Evolutionary conservation across 2,797 vertebrate genomes (phyloP).

Genomic region (Molossus alvarezi): DNA sequence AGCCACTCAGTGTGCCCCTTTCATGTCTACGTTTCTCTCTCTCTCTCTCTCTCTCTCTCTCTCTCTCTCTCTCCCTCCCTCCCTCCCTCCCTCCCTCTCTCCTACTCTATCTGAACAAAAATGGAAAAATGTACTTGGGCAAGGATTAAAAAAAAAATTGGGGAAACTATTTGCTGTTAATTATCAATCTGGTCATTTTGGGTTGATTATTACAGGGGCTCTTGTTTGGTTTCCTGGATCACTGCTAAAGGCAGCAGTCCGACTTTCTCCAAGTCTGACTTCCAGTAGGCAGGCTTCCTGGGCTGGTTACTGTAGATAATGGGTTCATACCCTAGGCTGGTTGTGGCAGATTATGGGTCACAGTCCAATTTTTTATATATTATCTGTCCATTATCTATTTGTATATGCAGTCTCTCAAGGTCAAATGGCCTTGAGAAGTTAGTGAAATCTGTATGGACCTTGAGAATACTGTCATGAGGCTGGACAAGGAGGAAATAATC

Average conservation of each 20-base stretch:
- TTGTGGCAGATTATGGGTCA: not conserved
- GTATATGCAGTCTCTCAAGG: not conserved
- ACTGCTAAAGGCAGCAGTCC: not conserved
- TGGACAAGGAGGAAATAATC: not conserved
- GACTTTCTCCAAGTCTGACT: not conserved
- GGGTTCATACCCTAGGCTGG: not conserved
- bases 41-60: too few species aligned
- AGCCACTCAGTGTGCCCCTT: too few species aligned
- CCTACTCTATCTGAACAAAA: too few species aligned
- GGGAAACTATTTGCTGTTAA: not conserved
- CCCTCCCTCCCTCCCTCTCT: too few species aligned
- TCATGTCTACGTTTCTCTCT: too few species aligned
- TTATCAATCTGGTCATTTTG: not conserved
- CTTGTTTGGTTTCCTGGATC: not conserved
- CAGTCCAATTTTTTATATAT: not conserved
- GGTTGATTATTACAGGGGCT: not conserved
- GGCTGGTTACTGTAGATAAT: not conserved
- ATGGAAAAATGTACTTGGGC: too few species aligned
- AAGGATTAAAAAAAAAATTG: not conserved
- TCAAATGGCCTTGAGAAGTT: conserved; percentile 15
- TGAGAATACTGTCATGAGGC: not conserved
- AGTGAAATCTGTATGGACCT: not conserved
- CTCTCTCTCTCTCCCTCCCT: too few species aligned
- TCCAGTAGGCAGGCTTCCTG: not conserved
- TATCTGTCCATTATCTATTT: not conserved